Conservation (phyloP, 2,888 invertebrate species). For the Lissocephala sabroskyi region DNA sequence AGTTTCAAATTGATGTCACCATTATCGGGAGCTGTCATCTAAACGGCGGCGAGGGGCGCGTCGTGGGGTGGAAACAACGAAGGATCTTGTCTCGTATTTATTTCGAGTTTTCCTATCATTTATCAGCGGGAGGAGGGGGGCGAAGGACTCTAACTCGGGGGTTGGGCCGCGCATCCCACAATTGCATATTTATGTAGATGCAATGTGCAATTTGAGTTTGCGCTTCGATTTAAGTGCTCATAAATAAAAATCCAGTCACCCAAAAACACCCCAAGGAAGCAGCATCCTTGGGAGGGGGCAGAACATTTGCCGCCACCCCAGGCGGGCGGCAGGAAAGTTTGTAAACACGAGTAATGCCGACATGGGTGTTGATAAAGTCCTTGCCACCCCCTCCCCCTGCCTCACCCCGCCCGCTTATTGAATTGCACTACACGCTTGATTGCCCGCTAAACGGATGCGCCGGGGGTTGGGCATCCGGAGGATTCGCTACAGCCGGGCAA, state of each 20-base stretch:
- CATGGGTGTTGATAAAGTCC: conserved; percentile 64
- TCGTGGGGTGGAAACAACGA: too few species aligned
- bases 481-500: conserved; percentile 26
- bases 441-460: conserved; percentile 58
- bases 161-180: conserved; percentile 47
- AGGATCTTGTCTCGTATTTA: conserved; percentile 41
- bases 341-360: conserved; percentile 70
- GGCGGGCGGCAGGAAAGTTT: too few species aligned
- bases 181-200: conserved; percentile 66
- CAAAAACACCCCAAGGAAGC: conserved; percentile 20
- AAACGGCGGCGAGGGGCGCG: conserved; percentile 24
- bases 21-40: conserved; percentile 69
- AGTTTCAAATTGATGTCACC: conserved; percentile 71
- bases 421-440: conserved; percentile 64
- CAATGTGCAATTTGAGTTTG: conserved; percentile 58
- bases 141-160: too few species aligned
- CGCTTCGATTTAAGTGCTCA: conserved; percentile 61
- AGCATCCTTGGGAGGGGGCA: too few species aligned
- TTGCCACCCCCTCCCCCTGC: conserved; percentile 4
- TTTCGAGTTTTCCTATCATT: conserved; percentile 58
- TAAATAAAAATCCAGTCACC: conserved; percentile 48
- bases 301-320: too few species aligned
- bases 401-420: conserved; percentile 35
- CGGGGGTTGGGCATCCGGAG: conserved; percentile 2
- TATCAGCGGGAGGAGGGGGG: too few species aligned